These are phyloP conservation scores for Matsumurasca onukii DNA, from an alignment of 1,140 invertebrate species.

Conservation along the genomic window DNA sequence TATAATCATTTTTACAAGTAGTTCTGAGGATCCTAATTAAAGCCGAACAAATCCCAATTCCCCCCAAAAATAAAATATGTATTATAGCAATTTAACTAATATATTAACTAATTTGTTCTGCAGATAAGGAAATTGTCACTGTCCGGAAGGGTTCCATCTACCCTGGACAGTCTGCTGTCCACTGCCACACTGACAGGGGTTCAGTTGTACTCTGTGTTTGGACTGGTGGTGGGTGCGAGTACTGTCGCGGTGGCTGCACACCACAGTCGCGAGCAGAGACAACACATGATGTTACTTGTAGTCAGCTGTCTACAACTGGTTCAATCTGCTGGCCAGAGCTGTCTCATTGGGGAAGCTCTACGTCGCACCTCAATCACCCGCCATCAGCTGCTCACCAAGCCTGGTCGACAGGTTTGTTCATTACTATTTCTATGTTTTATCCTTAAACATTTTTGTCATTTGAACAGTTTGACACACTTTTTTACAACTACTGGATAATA, in stretches of 20 bases:
- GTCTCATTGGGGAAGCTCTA: slow-evolving; percentile 61
- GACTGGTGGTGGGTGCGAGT: slow-evolving; percentile 53
- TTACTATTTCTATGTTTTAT: no score
- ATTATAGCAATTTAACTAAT: not conserved
- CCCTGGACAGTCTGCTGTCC: slow-evolving; percentile 53
- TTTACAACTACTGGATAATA: no score
- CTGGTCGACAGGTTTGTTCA: slow-evolving; percentile 59
- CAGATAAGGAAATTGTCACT: slow-evolving; percentile 54
- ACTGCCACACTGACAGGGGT: slow-evolving; percentile 57
- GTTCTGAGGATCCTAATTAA: no score
- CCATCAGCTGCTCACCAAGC: slow-evolving; percentile 57
- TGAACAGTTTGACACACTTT: no score
- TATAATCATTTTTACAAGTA: no score
- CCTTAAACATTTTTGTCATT: no score
- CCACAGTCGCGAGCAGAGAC: slow-evolving; percentile 39
- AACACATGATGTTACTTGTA: slow-evolving; percentile 52
- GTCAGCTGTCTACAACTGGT: slow-evolving; percentile 54
- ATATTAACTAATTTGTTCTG: not conserved
- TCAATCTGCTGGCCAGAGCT: slow-evolving; percentile 59
- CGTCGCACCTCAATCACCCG: slow-evolving; percentile 55
- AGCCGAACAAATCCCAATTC: no score
- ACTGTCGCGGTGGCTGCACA: slow-evolving; percentile 51
- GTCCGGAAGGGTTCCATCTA: slow-evolving; percentile 47
- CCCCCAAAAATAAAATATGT: no score
- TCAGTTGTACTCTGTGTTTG: slow-evolving; percentile 59